A percentile compares a stretch with the other conserved stretches of the same genome.
phyloP scores from a whole-genome alignment of 2,888 invertebrate genomes.

The Cyclophora albipunctata region DNA sequence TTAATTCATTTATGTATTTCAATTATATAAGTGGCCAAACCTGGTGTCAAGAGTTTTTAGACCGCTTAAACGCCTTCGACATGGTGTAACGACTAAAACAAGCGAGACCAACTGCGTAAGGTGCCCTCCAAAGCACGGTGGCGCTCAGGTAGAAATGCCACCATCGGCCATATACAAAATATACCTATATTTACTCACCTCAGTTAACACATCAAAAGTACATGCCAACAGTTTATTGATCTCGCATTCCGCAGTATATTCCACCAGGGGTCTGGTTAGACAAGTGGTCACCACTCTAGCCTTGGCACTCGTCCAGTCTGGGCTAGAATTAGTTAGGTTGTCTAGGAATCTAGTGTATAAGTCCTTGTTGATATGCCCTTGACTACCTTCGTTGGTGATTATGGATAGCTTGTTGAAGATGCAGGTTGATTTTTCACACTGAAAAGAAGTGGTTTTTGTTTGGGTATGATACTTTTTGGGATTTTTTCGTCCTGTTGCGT shows the following conservation, averaged over 20 bases:
- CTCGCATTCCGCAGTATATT: constrained; percentile 43
- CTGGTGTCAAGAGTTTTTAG: too few species aligned
- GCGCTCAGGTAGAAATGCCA: too few species aligned
- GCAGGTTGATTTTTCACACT: constrained; percentile 56
- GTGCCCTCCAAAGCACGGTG: too few species aligned
- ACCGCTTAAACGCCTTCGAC: too few species aligned
- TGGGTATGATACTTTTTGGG: too few species aligned
- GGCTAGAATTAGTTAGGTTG: constrained; percentile 40
- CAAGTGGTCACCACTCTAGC: constrained; percentile 53
- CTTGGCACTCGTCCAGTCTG: constrained; percentile 46
- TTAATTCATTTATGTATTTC: too few species aligned
- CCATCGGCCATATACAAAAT: neutral
- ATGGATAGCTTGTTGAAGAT: constrained; percentile 50
- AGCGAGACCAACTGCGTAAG: too few species aligned
- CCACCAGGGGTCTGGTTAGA: constrained; percentile 29
- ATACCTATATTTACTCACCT: constrained; percentile 34
- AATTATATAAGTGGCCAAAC: too few species aligned
- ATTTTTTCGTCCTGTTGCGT: too few species aligned
- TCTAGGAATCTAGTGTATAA: constrained; percentile 48
- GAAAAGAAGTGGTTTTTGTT: constrained; percentile 13
- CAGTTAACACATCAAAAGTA: constrained; percentile 54
- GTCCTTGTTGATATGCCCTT: constrained; percentile 23
- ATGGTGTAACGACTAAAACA: too few species aligned
- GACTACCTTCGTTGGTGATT: constrained; percentile 29
- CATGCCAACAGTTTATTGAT: constrained; percentile 55